Percentiles rank a stretch among this genome's conserved stretches.
These are phyloP conservation scores for Malthinus flaveolus DNA, from an alignment of 2,888 invertebrate species.

Conservation along the genomic window DNA sequence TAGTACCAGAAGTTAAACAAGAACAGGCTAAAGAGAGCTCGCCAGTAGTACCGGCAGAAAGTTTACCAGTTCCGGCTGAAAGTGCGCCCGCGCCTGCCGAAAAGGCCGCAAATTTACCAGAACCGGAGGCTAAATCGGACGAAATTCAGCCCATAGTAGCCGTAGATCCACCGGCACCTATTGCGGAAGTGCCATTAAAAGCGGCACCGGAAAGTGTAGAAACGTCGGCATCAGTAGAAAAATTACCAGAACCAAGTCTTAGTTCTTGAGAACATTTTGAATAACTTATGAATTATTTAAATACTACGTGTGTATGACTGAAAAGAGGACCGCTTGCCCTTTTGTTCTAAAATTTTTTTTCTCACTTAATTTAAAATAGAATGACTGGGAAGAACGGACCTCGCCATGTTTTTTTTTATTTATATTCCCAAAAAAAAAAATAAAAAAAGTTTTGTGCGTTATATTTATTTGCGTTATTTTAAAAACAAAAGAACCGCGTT, in stretches of 20 bases:
- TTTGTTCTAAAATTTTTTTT: slow-evolving; percentile 40
- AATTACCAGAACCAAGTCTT: slow-evolving; percentile 39
- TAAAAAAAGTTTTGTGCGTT: neutral
- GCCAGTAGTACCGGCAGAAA: neutral
- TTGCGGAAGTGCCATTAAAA: slow-evolving; percentile 13
- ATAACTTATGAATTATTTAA: slow-evolving; percentile 19
- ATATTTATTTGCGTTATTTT: too few relatives aligned
- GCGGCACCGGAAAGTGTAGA: slow-evolving; percentile 27
- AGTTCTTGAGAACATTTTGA: slow-evolving; percentile 46
- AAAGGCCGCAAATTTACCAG: slow-evolving; percentile 9
- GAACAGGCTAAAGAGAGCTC: neutral
- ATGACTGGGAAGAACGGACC: slow-evolving; percentile 49
- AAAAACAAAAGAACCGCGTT: too few relatives aligned
- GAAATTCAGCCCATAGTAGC: slow-evolving; percentile 17
- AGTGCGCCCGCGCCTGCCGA: neutral
- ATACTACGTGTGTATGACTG: slow-evolving; percentile 35
- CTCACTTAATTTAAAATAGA: slow-evolving; percentile 44
- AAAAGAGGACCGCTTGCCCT: slow-evolving; percentile 50
- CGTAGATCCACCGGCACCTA: slow-evolving; percentile 23
- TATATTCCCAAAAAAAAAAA: slow-evolving; percentile 3
- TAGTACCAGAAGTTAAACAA: neutral
- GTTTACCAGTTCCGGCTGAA: neutral
- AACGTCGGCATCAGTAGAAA: slow-evolving; percentile 34
- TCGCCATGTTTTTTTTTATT: slow-evolving; percentile 31
- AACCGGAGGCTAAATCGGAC: slow-evolving; percentile 3